Evolutionary conservation across 2,113 vertebrate species (phyloP), one percentile per base, ranked within the genome.

Genomic region (Nerophis ophidion): DNA sequence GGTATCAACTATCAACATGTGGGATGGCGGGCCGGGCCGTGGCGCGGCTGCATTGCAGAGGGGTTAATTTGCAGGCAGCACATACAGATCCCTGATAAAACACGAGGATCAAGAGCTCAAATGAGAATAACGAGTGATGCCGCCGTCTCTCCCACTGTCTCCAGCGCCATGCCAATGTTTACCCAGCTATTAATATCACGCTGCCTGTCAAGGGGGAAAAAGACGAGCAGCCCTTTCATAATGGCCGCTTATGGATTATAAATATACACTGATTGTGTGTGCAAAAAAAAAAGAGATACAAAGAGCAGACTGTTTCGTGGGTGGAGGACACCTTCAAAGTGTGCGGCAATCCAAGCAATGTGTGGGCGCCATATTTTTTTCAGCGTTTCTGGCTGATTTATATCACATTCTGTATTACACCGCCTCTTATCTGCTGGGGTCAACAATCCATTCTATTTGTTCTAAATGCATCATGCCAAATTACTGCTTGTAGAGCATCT

Each of bases 161-260:
- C 74, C 76, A 48, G 61, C 74, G 77, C 44, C 49, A 75, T 72
- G 61, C 65, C 65, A 56, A 16, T 83, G 79, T 86, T 86, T 82
- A 85, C 70, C 60, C 70, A 68, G 68, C 76, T 82, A 84, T 82
- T 81, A 84, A 82, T 89, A 86, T 72, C 75, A 64, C 7, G n/a
- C 26, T 51, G 59, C 53, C 69, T 65, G 48, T 74, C 67, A 62
- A 14, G 60, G 52, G 42, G 62, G 54, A 13, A 15, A 53, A 26
- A 51, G 52, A 26, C 26, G 1, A 38, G 54, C 54, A 17, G 11
- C 36, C 16, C 40, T 44, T 44, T 44, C 3, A 44, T 4, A 4
- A 44, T 44, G 40, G 40, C 10, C 40, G 40, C 40, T 11, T 44
- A 44, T 44, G 40, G 40, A 44, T 44, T 44, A 44, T 44, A 11